These are phyloP conservation scores for Poecilia wingei DNA, from an alignment of 2,797 vertebrate species.

Conservation along the genomic window DNA sequence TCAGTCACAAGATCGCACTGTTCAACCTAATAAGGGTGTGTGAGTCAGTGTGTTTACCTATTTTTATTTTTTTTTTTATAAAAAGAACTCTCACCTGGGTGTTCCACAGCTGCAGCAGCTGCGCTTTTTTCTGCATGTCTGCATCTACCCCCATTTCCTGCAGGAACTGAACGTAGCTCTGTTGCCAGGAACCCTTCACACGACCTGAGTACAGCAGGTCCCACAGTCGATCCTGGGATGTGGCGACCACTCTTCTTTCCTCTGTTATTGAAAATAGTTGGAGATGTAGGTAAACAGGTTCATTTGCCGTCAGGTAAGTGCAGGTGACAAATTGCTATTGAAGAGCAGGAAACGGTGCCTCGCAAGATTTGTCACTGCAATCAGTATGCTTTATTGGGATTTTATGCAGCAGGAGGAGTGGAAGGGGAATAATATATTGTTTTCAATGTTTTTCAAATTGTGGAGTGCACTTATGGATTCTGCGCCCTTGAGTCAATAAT, in stretches of 20 bases:
- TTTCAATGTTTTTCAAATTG: background rate
- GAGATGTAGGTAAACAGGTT: background rate
- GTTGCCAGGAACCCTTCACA: slow-evolving; percentile 77
- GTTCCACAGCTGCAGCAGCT: slow-evolving; percentile 88
- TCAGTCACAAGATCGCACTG: background rate
- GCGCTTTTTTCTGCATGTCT: slow-evolving; percentile 80
- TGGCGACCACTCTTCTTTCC: slow-evolving; percentile 65
- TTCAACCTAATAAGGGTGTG: background rate
- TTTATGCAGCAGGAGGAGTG: background rate
- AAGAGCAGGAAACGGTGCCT: background rate
- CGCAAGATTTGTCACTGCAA: background rate
- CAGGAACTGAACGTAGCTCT: slow-evolving; percentile 78
- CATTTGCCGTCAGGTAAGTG: background rate
- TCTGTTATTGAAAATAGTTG: slow-evolving; percentile 46
- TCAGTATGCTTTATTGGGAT: background rate
- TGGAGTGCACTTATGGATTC: background rate
- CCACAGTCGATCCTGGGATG: slow-evolving; percentile 77
- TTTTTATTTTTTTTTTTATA: background rate
- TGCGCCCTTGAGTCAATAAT: background rate
- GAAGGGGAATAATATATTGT: background rate
- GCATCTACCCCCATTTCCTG: slow-evolving; percentile 66
- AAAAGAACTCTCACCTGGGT: slow-evolving; percentile 77
- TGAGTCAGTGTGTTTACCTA: slow-evolving; percentile 12
- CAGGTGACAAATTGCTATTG: background rate
- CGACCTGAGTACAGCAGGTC: slow-evolving; percentile 65